phyloP scores from a whole-genome alignment of 2,888 invertebrate species.

The Apomyelois bistriatella region DNA sequence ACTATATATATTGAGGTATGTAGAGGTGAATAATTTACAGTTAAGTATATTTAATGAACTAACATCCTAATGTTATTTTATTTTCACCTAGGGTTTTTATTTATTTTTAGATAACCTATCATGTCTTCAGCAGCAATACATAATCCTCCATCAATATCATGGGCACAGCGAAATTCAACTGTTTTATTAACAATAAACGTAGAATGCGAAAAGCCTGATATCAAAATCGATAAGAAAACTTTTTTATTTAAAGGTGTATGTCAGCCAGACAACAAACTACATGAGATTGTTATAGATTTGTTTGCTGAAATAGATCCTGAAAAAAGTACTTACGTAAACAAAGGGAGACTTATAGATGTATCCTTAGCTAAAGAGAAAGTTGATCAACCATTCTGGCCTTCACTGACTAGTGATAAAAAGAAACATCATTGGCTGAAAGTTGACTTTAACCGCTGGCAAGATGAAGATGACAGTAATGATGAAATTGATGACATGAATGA shows the following conservation, averaged over 20 bases:
- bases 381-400: conserved; percentile 91
- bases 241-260: conserved; percentile 92
- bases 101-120: conserved; percentile 27
- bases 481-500: conserved; percentile 74
- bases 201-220: conserved; percentile 89
- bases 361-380: conserved; percentile 83
- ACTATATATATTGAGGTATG: too few species aligned
- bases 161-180: conserved; percentile 93
- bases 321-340: conserved; percentile 84
- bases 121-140: conserved; percentile 40
- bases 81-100: too few species aligned
- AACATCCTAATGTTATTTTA: too few species aligned
- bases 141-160: conserved; percentile 87
- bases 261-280: conserved; percentile 89
- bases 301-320: conserved; percentile 91
- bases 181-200: conserved; percentile 93
- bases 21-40: too few species aligned
- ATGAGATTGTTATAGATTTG: conserved; percentile 93
- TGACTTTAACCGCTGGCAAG: conserved; percentile 98
- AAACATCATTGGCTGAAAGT: conserved; percentile 98
- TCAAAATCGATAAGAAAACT: conserved; percentile 83
- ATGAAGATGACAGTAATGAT: conserved; percentile 95
- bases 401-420: conserved; percentile 90
- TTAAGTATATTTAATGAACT: too few species aligned
- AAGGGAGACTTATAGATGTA: conserved; percentile 86